These are phyloP conservation scores for Arctocebus calabarensis DNA, from an alignment of 2,797 vertebrate species.

Conservation along the genomic window DNA sequence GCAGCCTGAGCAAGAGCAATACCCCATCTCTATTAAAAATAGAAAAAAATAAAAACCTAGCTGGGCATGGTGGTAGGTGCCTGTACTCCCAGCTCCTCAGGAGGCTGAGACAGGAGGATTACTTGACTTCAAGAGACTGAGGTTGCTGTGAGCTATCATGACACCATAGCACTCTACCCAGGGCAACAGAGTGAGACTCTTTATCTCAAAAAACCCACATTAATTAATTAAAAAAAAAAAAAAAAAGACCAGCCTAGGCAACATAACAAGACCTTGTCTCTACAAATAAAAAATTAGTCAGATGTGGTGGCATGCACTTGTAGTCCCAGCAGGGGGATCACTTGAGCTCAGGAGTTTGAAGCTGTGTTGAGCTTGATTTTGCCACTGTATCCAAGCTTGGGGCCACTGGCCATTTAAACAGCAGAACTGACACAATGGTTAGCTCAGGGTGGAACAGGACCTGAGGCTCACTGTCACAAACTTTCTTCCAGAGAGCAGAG, in stretches of 20 bases:
- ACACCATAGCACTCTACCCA: too few relatives aligned
- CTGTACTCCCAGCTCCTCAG: too few relatives aligned
- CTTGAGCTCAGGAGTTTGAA: background rate
- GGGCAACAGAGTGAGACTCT: too few relatives aligned
- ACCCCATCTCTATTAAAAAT: too few relatives aligned
- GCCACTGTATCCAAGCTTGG: background rate
- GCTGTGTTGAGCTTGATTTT: background rate
- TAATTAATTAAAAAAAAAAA: too few relatives aligned
- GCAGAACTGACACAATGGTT: background rate
- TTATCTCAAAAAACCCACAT: too few relatives aligned
- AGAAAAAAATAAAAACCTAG: too few relatives aligned
- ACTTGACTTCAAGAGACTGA: too few relatives aligned
- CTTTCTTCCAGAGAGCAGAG: background rate
- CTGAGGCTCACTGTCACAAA: background rate
- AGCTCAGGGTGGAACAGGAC: fast-evolving
- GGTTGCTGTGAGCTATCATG: too few relatives aligned
- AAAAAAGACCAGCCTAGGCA: background rate
- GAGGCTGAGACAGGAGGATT: too few relatives aligned
- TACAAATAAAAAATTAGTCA: background rate
- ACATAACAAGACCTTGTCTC: background rate
- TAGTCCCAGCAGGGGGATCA: background rate
- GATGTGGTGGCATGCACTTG: background rate
- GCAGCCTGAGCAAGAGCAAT: too few relatives aligned
- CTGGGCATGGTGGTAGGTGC: too few relatives aligned
- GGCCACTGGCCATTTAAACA: background rate